Evolutionary conservation across 2,888 invertebrate genomes (phyloP), one percentile per base, ranked within the genome.

Genomic region (Helicoverpa assulta): DNA sequence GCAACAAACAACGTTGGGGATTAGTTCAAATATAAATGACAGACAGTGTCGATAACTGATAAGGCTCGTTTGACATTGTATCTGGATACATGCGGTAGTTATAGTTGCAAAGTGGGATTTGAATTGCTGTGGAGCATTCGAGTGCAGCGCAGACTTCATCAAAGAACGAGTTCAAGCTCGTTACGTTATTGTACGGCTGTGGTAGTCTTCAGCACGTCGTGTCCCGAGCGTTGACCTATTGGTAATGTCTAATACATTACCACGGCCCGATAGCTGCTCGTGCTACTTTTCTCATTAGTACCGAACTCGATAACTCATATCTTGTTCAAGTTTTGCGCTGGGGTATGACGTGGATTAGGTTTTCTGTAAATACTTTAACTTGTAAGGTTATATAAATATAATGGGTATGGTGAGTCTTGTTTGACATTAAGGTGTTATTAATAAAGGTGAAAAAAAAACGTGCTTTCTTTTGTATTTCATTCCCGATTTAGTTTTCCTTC

Each of bases 251-350:
- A 77, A 84, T 79, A 73, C 61, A 74, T 59, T 73, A 72, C 40
- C 40, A 40, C 14, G 72, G 51, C 50, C 50, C 60, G 55, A 67
- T 57, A 70, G 65, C 75, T 69, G 75, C 75, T 77, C 72, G 72
- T 82, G 68, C 69, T 62, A 70, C 67, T 78, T 76, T 65, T 74
- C 73, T 80, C 81, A 82, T 84, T 84, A 86, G 77, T 56, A 61
- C 64, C 74, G 58, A 61, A 55, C 59, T 12, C 67, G 75, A 66
- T 81, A 68, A 76, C 76, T 81, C 70, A 76, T 70, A 69, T 50
- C 47, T 52, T 43, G 51, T 60, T 40, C 56, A 76, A 74, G 57
- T 80, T 79, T 73, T 57, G 40, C 59, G 40, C 21, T 66, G 52
- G 57, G 53, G 40, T 55, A 73, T 53, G 70, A 64, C 26, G 51